Evolutionary conservation across 2,888 invertebrate species (phyloP).

Genomic region (Conops quadrifasciatus): DNA sequence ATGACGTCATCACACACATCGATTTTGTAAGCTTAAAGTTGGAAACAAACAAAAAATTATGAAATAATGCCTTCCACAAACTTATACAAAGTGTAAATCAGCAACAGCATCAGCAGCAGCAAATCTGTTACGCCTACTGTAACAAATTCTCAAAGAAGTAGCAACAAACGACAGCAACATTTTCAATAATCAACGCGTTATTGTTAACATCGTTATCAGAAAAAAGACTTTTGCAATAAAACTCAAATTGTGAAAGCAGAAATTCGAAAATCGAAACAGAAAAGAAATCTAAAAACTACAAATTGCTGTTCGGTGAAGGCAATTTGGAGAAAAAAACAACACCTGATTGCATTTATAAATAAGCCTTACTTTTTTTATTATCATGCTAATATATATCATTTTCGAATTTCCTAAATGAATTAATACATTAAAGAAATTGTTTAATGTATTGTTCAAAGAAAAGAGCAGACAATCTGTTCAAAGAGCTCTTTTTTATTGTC

Average conservation of each 20-base stretch:
- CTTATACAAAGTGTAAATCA: constrained; percentile 39
- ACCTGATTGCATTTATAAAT: constrained; percentile 29
- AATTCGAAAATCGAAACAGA: constrained; percentile 5
- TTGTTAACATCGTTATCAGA: constrained; percentile 24
- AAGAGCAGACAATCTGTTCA: no score
- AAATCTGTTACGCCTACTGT: constrained; percentile 16
- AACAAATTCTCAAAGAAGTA: constrained; percentile 30
- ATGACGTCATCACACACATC: constrained; percentile 53
- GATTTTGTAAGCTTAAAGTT: constrained; percentile 52
- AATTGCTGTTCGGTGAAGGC: constrained; percentile 9
- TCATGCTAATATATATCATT: neutral
- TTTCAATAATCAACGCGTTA: constrained; percentile 31
- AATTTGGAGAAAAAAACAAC: neutral
- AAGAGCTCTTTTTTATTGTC: constrained; percentile 16
- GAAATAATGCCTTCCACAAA: constrained; percentile 48
- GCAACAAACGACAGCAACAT: constrained; percentile 53
- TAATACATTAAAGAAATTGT: no score
- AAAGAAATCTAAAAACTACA: neutral
- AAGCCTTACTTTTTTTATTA: constrained; percentile 9
- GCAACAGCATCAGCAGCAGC: no score
- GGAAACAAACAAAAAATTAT: constrained; percentile 49
- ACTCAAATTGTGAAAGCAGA: constrained; percentile 29
- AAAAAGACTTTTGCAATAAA: constrained; percentile 26
- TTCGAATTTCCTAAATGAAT: no score
- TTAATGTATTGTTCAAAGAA: constrained; percentile 14